A percentile compares a stretch with the other conserved stretches of the same genome.
These are phyloP conservation scores for Diacarnus erythraeanus DNA, from an alignment of 37 sponge, comb jelly and placozoan genomes.

Conservation along the genomic window DNA sequence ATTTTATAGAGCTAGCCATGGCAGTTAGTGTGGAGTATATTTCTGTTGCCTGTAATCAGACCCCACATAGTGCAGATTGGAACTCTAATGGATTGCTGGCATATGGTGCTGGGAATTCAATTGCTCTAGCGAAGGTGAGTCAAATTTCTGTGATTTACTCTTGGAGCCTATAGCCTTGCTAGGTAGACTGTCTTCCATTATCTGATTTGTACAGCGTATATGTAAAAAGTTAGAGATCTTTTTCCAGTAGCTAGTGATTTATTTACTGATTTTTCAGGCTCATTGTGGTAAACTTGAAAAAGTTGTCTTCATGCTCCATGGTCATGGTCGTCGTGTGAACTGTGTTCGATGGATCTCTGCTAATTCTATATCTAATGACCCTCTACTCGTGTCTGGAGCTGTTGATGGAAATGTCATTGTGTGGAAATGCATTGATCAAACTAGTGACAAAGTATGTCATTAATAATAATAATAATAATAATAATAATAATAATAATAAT, in stretches of 20 bases:
- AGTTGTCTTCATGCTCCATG: conserved; percentile 48
- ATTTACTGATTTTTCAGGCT: too few species aligned
- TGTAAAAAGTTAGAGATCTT: too few species aligned
- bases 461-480: too few species aligned
- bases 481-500: too few species aligned
- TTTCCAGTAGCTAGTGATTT: too few species aligned
- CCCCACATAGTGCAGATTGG: conserved; percentile 71
- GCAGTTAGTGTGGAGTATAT: conserved; percentile 38
- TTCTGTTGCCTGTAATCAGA: conserved; percentile 71
- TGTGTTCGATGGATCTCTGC: conserved; percentile 67
- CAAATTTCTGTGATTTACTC: neutral
- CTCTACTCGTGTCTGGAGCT: conserved; percentile 64
- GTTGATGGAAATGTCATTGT: conserved; percentile 62
- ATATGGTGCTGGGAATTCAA: conserved; percentile 55
- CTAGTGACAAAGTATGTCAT: too few species aligned
- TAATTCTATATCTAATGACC: neutral
- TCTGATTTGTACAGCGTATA: too few species aligned
- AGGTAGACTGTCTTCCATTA: too few species aligned
- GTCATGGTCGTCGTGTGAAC: conserved; percentile 73
- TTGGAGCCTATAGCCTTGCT: too few species aligned
- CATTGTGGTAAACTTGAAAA: neutral
- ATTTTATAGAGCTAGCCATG: too few species aligned
- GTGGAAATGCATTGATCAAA: too few species aligned
- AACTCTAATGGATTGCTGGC: conserved; percentile 22
- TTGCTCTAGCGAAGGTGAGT: conserved; percentile 45